These are phyloP conservation scores for Cremastinae sp. DNA, from an alignment of 2,888 invertebrate species.

Conservation along the genomic window DNA sequence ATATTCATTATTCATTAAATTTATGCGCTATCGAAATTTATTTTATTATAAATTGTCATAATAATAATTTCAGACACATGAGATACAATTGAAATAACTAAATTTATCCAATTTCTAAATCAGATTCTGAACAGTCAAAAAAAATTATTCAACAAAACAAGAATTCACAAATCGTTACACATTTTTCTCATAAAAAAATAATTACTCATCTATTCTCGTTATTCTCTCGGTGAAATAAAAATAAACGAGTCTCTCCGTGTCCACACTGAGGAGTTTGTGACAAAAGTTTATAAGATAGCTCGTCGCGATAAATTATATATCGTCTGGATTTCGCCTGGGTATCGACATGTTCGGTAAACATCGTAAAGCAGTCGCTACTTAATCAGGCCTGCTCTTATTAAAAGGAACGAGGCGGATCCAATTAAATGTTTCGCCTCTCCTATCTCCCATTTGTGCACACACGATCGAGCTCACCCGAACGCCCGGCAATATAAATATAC, in stretches of 20 bases:
- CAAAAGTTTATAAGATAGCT: not conserved
- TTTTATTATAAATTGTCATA: no score
- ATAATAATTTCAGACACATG: no score
- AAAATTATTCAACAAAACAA: no score
- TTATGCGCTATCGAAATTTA: no score
- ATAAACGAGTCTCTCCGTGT: not conserved
- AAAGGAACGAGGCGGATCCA: constrained; percentile 56
- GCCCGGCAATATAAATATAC: no score
- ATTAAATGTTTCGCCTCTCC: constrained; percentile 51
- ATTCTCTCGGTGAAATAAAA: not conserved
- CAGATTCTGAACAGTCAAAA: no score
- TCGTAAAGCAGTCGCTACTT: constrained; percentile 76
- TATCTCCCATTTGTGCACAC: constrained; percentile 37
- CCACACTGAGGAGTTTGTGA: not conserved
- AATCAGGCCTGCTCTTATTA: constrained; percentile 71
- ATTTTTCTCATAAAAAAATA: no score
- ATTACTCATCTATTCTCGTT: not conserved
- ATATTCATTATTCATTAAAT: no score
- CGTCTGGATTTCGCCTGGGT: constrained; percentile 47
- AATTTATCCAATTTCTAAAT: no score
- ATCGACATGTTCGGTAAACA: constrained; percentile 76
- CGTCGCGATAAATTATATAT: constrained; percentile 3
- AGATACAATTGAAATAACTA: no score
- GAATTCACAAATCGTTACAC: no score
- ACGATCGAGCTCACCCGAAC: constrained; percentile 6